Percentiles rank a stretch among this genome's conserved stretches.
Evolutionary conservation across 2,888 invertebrate species (phyloP).

Genomic region (Leptodirus hochenwartii): DNA sequence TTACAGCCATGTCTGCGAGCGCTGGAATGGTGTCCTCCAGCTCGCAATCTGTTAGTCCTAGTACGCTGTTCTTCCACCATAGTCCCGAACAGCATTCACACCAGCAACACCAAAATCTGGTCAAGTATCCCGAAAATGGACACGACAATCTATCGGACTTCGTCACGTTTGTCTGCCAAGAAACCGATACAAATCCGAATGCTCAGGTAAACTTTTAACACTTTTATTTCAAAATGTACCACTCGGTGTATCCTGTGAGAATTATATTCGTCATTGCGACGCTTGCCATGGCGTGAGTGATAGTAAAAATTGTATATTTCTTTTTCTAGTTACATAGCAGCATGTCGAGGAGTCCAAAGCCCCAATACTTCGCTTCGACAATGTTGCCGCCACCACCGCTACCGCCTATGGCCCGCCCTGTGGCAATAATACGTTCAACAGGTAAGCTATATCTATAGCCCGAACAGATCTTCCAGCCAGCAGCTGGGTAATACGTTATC

Average conservation of each 20-base stretch:
- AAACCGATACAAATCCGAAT: conserved; percentile 60
- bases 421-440: conserved; percentile 87
- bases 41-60: conserved; percentile 32
- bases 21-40: conserved; percentile 32
- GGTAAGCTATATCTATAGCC: too few relatives aligned
- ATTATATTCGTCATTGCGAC: too few relatives aligned
- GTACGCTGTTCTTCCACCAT: conserved; percentile 33
- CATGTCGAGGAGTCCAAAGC: conserved; percentile 49
- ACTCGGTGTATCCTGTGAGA: too few relatives aligned
- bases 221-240: too few relatives aligned
- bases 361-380: conserved; percentile 76
- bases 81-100: conserved; percentile 36
- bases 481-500: too few relatives aligned
- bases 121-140: conserved; percentile 66
- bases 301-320: background rate
- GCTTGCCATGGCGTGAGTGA: too few relatives aligned
- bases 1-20: conserved; percentile 31
- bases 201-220: conserved; percentile 39
- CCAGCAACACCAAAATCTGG: conserved; percentile 28
- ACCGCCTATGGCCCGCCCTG: conserved; percentile 91
- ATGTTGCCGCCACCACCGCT: conserved; percentile 92
- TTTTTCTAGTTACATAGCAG: conserved; percentile 30
- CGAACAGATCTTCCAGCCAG: conserved; percentile 1
- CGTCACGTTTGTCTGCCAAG: conserved; percentile 93
- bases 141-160: conserved; percentile 90